Percentiles rank a stretch among this genome's conserved stretches.
phyloP scores from a whole-genome alignment of 2,888 invertebrate species.

The Molanna angustata region DNA sequence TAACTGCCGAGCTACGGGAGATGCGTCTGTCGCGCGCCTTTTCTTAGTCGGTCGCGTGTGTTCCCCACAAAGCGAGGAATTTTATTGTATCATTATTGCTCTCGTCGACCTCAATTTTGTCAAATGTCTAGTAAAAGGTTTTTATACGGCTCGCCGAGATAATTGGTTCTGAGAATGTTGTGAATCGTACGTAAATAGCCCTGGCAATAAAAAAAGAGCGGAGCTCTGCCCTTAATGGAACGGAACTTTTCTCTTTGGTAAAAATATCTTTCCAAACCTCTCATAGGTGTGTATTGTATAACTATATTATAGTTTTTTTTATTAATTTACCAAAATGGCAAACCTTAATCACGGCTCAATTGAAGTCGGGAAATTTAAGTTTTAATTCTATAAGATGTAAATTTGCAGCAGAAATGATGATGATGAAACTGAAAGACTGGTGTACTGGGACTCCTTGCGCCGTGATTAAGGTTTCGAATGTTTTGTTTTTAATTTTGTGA shows the following conservation, averaged over 20 bases:
- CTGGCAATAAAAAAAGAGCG: slow-evolving; percentile 1
- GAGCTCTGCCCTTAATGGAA: slow-evolving; percentile 1
- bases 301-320: slow-evolving; percentile 21
- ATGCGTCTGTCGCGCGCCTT: background rate
- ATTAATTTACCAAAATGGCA: slow-evolving; percentile 14
- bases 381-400: too few species aligned
- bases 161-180: slow-evolving; percentile 16
- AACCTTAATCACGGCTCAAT: slow-evolving; percentile 11
- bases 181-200: slow-evolving; percentile 6
- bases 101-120: slow-evolving; percentile 26
- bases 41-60: background rate
- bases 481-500: too few species aligned
- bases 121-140: slow-evolving; percentile 25
- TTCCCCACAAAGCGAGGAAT: background rate
- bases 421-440: too few species aligned
- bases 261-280: slow-evolving; percentile 23
- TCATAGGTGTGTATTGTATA: slow-evolving; percentile 18
- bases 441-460: too few species aligned
- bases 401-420: too few species aligned
- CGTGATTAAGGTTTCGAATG: too few species aligned
- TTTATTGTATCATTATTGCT: too few species aligned
- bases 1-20: background rate
- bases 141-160: too few species aligned
- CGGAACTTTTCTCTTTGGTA: slow-evolving; percentile 2
- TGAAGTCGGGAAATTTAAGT: background rate